Base-by-base conservation (phyloP, 92 coral and sea anemone genomes). In the Parazoanthus darwini region DNA sequence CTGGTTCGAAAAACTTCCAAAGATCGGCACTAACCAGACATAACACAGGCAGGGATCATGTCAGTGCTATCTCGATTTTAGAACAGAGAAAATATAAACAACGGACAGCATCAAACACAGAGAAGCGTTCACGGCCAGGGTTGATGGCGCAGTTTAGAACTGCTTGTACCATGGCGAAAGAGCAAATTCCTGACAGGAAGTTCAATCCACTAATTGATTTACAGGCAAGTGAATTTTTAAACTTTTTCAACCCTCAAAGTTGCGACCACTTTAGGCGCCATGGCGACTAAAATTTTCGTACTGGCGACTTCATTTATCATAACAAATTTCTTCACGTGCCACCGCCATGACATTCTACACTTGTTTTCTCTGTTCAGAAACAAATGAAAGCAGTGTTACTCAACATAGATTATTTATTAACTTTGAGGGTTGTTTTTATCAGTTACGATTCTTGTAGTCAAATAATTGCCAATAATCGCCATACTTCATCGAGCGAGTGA, bases 161-260 rank as follows among this genome's bases (percentile, higher is more conserved):
- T 71, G 76, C 76, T 71, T 71, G 39, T 71, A 71, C 76, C 39
- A 71, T 71, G 76, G 76, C 76, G 39, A 71, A 71, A 71, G 76
- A 71, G 76, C 39, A 25, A 71, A 26, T 25, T 71, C 76, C 76
- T 25, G 39, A 71, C 76, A 26, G 76, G 39, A 71, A 71, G 14
- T 71, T 26, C 14, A 71, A 26, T 71, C 6, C 76, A 71, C 26
- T 71, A 25, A 3, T 71, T 25, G 76, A 71, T 25, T 71, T 71
- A 71, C 76, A 71, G 51, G 51, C 9, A 48, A 48, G 51, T 5
- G 9, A 48, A 48, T 48, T 48, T 48, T 48, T 48, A 48, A 6
- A 5, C 9, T 48, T 48, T 48, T 48, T 48, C 51, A 48, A 48
- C 9, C 9, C 9, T 48, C 9, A 6, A 48, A 48, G 51, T 48